Evolutionary conservation across 2,113 vertebrate species (phyloP).

Genomic region (Myanophis thanlyinensis): DNA sequence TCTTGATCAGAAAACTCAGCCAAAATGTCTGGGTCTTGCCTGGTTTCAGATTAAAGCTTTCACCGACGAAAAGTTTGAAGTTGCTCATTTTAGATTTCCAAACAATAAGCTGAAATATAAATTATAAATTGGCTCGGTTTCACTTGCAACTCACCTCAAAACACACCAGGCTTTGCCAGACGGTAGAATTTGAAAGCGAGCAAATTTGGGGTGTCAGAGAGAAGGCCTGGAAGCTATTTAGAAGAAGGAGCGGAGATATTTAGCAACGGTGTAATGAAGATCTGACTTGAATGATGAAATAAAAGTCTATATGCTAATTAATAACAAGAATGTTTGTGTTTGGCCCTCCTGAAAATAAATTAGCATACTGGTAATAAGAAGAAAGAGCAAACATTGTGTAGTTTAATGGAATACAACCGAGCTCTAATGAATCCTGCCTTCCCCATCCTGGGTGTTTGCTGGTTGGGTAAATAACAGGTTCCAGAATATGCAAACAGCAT

Average conservation of each 20-base stretch:
- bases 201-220: neutral
- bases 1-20: neutral
- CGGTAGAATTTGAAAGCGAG: constrained; percentile 33
- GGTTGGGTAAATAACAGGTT: neutral
- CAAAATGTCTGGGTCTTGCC: constrained; percentile 25
- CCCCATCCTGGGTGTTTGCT: neutral
- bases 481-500: neutral
- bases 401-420: neutral
- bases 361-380: neutral
- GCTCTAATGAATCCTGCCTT: neutral
- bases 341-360: neutral
- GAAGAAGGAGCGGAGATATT: neutral
- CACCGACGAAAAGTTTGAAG: neutral
- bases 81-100: constrained; percentile 42
- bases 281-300: neutral
- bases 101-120: constrained; percentile 28
- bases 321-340: neutral
- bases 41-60: constrained; percentile 41
- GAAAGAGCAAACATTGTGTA: too few species aligned
- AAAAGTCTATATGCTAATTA: neutral
- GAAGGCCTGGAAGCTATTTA: neutral
- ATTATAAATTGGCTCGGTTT: constrained; percentile 55
- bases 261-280: neutral
- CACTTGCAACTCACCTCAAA: constrained; percentile 56
- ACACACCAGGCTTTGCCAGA: constrained; percentile 53